phyloP scores from a whole-genome alignment of 1,140 invertebrate genomes.

The Heliconius hermathena region DNA sequence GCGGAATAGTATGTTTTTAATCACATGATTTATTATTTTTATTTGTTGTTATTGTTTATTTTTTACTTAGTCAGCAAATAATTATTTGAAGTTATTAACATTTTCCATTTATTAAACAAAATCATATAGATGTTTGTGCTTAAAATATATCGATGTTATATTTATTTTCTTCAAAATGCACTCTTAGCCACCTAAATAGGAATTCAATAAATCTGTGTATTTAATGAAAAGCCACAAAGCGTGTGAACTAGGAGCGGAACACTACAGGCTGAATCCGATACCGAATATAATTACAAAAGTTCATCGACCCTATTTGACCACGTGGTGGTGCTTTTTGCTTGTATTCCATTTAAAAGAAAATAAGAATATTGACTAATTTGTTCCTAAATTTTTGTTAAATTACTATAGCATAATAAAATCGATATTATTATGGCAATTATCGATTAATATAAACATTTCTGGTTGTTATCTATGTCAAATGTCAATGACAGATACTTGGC shows the following conservation, averaged over 20 bases:
- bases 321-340: conserved; percentile 39
- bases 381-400: neutral
- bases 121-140: neutral
- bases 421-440: neutral
- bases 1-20: conserved; percentile 32
- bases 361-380: neutral
- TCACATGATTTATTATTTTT: conserved; percentile 19
- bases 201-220: conserved; percentile 1
- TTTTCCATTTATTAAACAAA: neutral
- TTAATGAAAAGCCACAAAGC: conserved; percentile 21
- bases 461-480: conserved; percentile 5
- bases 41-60: conserved; percentile 4
- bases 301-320: conserved; percentile 38
- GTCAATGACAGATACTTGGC: conserved; percentile 10
- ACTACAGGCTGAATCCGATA: conserved; percentile 39
- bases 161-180: neutral
- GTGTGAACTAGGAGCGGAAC: conserved; percentile 37
- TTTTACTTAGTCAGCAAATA: neutral
- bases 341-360: conserved; percentile 29
- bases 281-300: conserved; percentile 50
- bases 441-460: neutral
- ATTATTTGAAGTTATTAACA: neutral
- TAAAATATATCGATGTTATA: neutral
- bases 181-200: neutral
- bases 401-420: neutral